Conservation (phyloP, 2,113 vertebrate genomes). For the Petrocephalus zakoni region DNA sequence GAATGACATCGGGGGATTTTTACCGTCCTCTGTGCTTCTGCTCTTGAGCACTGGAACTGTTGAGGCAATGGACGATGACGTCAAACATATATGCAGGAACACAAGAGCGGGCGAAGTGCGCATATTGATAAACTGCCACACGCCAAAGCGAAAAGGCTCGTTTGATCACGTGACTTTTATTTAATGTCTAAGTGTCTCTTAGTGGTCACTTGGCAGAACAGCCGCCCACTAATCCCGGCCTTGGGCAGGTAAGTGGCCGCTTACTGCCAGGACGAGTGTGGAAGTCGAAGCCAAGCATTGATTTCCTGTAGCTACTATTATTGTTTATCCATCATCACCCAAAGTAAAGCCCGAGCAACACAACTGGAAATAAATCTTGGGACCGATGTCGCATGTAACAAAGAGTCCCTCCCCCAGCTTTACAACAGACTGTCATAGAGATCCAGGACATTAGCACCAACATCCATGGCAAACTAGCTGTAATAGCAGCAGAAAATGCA, state of each 20-base stretch:
- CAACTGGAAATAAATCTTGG: slow-evolving; percentile 80
- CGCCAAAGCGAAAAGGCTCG: not conserved
- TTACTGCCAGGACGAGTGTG: slow-evolving; percentile 49
- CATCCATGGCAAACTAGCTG: not conserved
- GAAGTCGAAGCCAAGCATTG: slow-evolving; percentile 93
- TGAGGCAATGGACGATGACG: not conserved
- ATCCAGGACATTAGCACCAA: slow-evolving; percentile 20
- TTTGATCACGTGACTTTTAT: not conserved
- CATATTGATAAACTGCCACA: not conserved
- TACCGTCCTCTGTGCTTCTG: not conserved
- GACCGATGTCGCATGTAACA: slow-evolving; percentile 78
- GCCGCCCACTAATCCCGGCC: slow-evolving; percentile 35
- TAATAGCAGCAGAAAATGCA: slow-evolving; percentile 31
- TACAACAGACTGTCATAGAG: slow-evolving; percentile 76
- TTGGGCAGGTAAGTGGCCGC: slow-evolving; percentile 62
- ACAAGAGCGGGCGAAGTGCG: not conserved
- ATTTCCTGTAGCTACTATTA: slow-evolving; percentile 97
- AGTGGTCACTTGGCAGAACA: slow-evolving; percentile 53
- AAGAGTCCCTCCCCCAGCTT: slow-evolving; percentile 77
- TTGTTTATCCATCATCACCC: slow-evolving; percentile 98
- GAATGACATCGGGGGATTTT: not conserved
- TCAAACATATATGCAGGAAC: not conserved
- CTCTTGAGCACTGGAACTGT: not conserved
- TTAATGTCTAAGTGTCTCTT: slow-evolving; percentile 45
- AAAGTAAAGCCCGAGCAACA: slow-evolving; percentile 78